Base-by-base conservation (phyloP, 2,888 invertebrate genomes). In the Ectemnius cavifrons region DNA sequence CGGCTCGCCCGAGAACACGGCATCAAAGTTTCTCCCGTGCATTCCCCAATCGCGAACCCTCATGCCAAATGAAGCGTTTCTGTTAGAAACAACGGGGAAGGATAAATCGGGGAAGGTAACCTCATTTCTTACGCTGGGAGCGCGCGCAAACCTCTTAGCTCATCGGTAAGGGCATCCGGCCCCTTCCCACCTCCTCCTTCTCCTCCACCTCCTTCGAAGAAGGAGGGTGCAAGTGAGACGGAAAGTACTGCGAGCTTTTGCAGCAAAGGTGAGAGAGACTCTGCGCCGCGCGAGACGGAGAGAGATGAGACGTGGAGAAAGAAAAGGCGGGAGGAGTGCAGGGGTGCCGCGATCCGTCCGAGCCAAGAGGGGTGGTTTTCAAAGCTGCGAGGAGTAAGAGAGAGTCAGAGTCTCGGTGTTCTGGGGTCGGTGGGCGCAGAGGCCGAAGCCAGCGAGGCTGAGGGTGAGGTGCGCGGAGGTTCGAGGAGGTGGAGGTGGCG, bases 321-420 rank as follows among this genome's bases (percentile, higher is more conserved):
- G 63, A 46, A 28, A 46, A 56, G 66, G 23, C 20, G 72, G 64
- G 62, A 59, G 75, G 60, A 72, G 69, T 69, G 80, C 73, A 82
- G 80, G 83, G 71, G 63, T 77, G 74, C 75, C 37, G 65, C 70
- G 81, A 77, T 84, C 75, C 81, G 77, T 69, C 76, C 69, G 67
- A 84, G 74, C 75, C 62, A 76, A 81, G 84, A 81, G 85, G 79
- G 84, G 73, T 84, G 81, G 81, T 81, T 85, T 86, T 85, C 84
- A 85, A 85, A 85, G 85, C 79, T 86, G 77, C 77, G 81, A 84
- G 71, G 75, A 74, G 78, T 66, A 76, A 79, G 79, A 83, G 81
- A 80, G 82, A 80, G 73, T 67, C 73, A 80, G 82, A 80, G 73
- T 67, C 73, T 52, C 71, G 80, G 82, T 37, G 76, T 82, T 78